Evolutionary conservation across 2,797 vertebrate genomes (phyloP).

Genomic region (Halcyon leucocephala): DNA sequence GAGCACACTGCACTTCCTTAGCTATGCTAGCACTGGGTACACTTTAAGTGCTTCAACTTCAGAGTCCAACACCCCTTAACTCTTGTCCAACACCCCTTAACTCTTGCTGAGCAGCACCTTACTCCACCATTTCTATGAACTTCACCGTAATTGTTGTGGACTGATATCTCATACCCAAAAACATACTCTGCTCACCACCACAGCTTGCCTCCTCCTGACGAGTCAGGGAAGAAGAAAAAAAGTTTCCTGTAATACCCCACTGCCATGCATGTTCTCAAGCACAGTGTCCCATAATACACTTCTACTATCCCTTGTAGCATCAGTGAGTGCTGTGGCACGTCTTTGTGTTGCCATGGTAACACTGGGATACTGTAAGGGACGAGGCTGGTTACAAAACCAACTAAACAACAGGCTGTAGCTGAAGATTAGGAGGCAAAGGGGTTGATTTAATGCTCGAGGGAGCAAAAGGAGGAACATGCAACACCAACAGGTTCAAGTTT

Average conservation of each 20-base stretch:
- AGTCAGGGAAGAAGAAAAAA: not conserved
- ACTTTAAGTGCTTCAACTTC: not conserved
- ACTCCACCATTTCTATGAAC: not conserved
- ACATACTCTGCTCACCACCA: not conserved
- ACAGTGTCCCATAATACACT: not conserved
- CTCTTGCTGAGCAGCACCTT: not conserved
- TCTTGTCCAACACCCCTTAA: not conserved
- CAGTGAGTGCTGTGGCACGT: not conserved
- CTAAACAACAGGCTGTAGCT: not conserved
- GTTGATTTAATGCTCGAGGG: not conserved
- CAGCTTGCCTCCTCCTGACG: not conserved
- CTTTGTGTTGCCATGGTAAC: slow-evolving; percentile 38
- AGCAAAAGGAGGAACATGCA: not conserved
- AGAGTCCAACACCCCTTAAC: not conserved
- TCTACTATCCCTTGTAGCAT: not conserved
- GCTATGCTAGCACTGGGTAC: not conserved
- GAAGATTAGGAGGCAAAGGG: slow-evolving; percentile 27
- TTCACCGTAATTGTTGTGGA: not conserved
- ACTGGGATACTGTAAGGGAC: not conserved
- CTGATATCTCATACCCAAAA: not conserved
- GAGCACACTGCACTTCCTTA: not conserved
- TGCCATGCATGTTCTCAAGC: not conserved
- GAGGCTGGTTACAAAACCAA: slow-evolving; percentile 5
- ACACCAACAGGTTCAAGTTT: not conserved
- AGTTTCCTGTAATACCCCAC: not conserved